Evolutionary conservation across 2,113 vertebrate species (phyloP), one percentile per base, ranked within the genome.

Genomic region (Halichoerus grypus): DNA sequence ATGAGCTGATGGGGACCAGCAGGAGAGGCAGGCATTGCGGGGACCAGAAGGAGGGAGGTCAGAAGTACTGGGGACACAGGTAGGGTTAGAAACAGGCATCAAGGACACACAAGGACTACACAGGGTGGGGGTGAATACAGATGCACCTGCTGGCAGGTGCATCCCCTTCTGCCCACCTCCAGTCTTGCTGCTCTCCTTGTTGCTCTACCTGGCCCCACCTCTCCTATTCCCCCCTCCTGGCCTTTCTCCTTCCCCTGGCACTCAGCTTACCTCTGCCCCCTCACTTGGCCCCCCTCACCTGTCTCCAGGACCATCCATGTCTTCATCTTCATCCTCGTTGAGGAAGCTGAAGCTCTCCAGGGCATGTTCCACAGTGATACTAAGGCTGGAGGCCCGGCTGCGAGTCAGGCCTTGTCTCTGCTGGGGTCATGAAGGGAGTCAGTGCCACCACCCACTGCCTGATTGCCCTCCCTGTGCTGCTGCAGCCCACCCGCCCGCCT

Each of bases 301-400:
- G 88, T 98, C 98, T 65, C 98, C 98, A 0, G 98, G 98, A 57
- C 98, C 97, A 65, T 98, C 99, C 0, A 97, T 98, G 80, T 99
- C 99, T 51, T 99, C 99, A 82, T 99, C 98, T 97, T 99, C 99
- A 0, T 99, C 99, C 7, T 99, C 99, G 83, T 99, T 99, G 93
- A 99, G 99, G 98, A 99, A 99, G 98, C 99, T 99, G 94, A 99
- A 99, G 98, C 99, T 99, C 97, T 99, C 99, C 92, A 99, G 98
- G 0, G 99, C 99, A 0, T 99, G 99, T 96, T 99, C 99, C 97
- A 99, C 99, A 0, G 99, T 99, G 97, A 99, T 98, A 98, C 99
- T 99, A 81, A 99, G 98, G 94, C 99, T 99, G 96, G 99, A 99
- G 0, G 99, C 98, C 18, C 99, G 99, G 98, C 99, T 99, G 55